Evolutionary conservation across 2,797 vertebrate species (phyloP).

Genomic region (Pseudochromis fuscus): DNA sequence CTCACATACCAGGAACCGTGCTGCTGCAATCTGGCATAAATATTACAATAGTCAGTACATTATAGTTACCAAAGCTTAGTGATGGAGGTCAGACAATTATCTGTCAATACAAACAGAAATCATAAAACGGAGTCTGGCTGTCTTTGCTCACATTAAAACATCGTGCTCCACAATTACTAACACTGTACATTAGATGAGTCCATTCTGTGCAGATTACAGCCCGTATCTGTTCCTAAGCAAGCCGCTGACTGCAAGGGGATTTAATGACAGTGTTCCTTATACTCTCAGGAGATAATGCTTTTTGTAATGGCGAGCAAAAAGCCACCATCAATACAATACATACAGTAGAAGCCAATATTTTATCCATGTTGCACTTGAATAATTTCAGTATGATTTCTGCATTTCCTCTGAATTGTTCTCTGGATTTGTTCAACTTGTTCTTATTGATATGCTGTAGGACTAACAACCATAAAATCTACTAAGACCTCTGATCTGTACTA

Average conservation of each 20-base stretch:
- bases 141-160: conserved; percentile 48
- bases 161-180: conserved; percentile 49
- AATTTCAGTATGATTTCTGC: conserved; percentile 60
- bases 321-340: conserved; percentile 39
- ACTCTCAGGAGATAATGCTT: conserved; percentile 58
- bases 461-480: conserved; percentile 78
- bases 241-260: conserved; percentile 61
- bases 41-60: conserved; percentile 13
- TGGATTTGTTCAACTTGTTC: conserved; percentile 77
- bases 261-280: conserved; percentile 69
- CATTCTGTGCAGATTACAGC: conserved; percentile 62
- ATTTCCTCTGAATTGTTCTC: conserved; percentile 69
- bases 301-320: conserved; percentile 56
- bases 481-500: conserved; percentile 84
- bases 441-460: conserved; percentile 80
- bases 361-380: conserved; percentile 54
- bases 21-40: conserved; percentile 1
- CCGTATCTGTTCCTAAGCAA: conserved; percentile 58
- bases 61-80: conserved; percentile 7
- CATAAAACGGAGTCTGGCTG: conserved; percentile 29
- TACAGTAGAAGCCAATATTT: conserved; percentile 51
- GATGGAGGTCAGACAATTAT: conserved; percentile 30
- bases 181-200: conserved; percentile 50
- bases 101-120: conserved; percentile 28
- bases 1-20: conserved; percentile 1